Base-by-base conservation (phyloP, 2,797 vertebrate genomes). In the Aselliscus stoliczkanus region DNA sequence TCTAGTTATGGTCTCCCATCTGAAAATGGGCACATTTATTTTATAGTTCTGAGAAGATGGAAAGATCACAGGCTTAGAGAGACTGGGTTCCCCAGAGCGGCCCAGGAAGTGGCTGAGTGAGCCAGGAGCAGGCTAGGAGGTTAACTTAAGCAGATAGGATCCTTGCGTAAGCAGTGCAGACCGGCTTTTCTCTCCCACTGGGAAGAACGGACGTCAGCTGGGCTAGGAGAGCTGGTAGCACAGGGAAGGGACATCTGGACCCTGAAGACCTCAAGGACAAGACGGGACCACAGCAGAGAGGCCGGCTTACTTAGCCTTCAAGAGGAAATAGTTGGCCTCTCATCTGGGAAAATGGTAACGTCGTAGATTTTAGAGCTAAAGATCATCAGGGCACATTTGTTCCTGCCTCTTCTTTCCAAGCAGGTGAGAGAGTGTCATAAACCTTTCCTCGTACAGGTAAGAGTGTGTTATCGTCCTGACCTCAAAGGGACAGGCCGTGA, bases 141-240 rank as follows among this genome's bases (percentile, higher is more conserved):
- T 52, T 77, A 14, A 4, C 5, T 7, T 2, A 85, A 34, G 81
- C 37, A 25, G 58, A 31, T 14, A 5, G 37, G 64, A 42, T 17
- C 1, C 0, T 42, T 42, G 27, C 3, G 4, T 21, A 1, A 3
- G 1, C 34, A 2, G 29, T 37, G n/a, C 1, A 1, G 47, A n/a
- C 50, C 47, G 2, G 50, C 31, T 27, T 0, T 39, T 69, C 81
- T 56, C 6, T 64, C 31, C 25, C 34, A 6, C 50, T n/a, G 44
- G 23, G 62, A 42, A 60, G 42, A 13, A 17, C 27, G 31, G 69
- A n/a, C 2, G 13, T 9, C 15, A 23, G n/a, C 64, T 20, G 3
- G 25, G 31, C 15, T 18, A 15, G 42, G 75, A 29, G 4, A 17
- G 44, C 29, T 4, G 27, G 58, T 25, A 7, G 23, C 81, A 10